phyloP scores from a whole-genome alignment of 2,888 invertebrate genomes.

The Euproctis similis region DNA sequence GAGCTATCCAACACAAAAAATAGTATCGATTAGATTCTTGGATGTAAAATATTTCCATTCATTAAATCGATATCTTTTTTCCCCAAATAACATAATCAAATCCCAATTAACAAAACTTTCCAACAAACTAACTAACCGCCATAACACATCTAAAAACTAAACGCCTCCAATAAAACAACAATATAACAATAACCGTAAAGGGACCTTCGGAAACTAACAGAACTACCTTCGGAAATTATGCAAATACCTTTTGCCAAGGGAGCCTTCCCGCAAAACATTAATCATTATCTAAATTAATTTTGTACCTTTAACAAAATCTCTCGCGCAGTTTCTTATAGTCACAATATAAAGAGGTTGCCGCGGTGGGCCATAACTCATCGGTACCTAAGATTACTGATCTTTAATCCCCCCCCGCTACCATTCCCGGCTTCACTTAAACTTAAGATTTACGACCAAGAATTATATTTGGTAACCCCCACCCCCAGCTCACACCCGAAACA shows the following conservation, averaged over 20 bases:
- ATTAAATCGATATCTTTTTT: too few species aligned
- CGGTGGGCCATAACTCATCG: conserved; percentile 80
- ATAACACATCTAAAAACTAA: conserved; percentile 17
- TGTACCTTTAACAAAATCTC: conserved; percentile 72
- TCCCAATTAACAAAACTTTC: conserved; percentile 7
- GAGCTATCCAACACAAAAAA: too few species aligned
- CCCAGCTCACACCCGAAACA: too few species aligned
- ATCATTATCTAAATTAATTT: conserved; percentile 77
- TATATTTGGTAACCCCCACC: conserved; percentile 79
- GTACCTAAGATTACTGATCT: conserved; percentile 84
- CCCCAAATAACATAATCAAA: conserved; percentile 4
- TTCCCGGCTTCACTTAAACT: conserved; percentile 80
- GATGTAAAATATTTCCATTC: too few species aligned
- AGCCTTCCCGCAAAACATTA: conserved; percentile 46
- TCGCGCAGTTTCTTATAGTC: conserved; percentile 76
- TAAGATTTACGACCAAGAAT: conserved; percentile 83
- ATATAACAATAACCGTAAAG: conserved; percentile 23
- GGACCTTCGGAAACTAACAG: conserved; percentile 32
- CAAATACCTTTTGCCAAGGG: conserved; percentile 49
- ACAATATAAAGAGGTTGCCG: conserved; percentile 74
- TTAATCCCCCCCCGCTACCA: conserved; percentile 85
- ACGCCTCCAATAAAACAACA: conserved; percentile 24
- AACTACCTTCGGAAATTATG: conserved; percentile 54
- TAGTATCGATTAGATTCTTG: too few species aligned
- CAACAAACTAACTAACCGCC: conserved; percentile 1